Base-by-base conservation (phyloP, 2,113 vertebrate species). In the Larimichthys crocea region DNA sequence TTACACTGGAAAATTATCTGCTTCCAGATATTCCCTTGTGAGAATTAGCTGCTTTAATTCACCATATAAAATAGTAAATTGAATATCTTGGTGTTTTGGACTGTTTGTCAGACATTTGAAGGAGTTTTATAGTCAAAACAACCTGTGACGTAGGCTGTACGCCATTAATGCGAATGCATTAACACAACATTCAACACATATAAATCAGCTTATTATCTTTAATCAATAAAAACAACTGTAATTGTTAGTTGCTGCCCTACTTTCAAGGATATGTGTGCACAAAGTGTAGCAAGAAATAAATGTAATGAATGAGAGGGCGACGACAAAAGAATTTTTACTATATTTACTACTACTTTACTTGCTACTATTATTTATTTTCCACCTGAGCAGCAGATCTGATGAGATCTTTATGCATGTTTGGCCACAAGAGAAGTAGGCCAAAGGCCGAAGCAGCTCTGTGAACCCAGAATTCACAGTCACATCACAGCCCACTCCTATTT, bases 341-440 rank as follows among this genome's bases (percentile, higher is more conserved):
- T n/a, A 20, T 48, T 50, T 53, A 40, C 35, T 31, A 31, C 31
- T 9, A 40, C 9, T 40, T 40, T 40, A 40, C 7, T 40, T 8
- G 35, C 7, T 40, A 8, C 35, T 40, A 9, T 1, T 16, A 56
- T 46, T 0, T 3, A 77, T 53, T 24, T 64, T 63, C 22, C 1
- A 55, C 11, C 17, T 64, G 44, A 63, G 53, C n/a, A 68, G 19
- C 8, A 31, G 10, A 0, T 70, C n/a, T 3, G 10, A 80, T 73
- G 19, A 53, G 46, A 11, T 24, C 24, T 16, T 8, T 17, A 7
- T 57, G 3, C 26, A 35, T 2, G 19, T 5, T 26, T 26, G 55
- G n/a, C 31, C 68, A 15, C 22, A 70, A 68, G 57, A 15, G 48
- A 86, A 83, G 59, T 84, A 50, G 83, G 74, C n/a, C 57, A 87